phyloP scores from a whole-genome alignment of 1,140 invertebrate species.

The Halotydeus destructor region DNA sequence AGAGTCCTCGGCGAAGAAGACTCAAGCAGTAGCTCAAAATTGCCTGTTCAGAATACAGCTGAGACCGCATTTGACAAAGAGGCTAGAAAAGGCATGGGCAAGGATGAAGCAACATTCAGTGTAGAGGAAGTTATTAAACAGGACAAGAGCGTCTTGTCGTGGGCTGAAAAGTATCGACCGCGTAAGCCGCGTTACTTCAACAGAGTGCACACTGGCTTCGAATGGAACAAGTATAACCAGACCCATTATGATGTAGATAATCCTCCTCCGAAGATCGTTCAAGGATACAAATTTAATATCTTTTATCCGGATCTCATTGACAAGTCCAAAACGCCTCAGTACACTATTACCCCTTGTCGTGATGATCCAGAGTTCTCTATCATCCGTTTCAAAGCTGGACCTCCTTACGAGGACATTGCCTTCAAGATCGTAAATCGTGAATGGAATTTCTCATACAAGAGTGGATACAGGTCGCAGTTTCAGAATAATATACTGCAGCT shows the following conservation, averaged over 20 bases:
- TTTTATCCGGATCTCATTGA: constrained; percentile 99
- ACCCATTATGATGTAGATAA: constrained; percentile 99
- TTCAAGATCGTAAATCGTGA: constrained; percentile 98
- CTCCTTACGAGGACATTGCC: constrained; percentile 97
- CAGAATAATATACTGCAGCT: constrained; percentile 98
- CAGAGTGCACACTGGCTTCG: constrained; percentile 64
- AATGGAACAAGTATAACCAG: constrained; percentile 99
- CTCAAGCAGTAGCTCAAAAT: constrained; percentile 1
- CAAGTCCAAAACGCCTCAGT: constrained; percentile 77
- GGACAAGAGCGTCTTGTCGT: constrained; percentile 39
- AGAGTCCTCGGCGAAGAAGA: constrained; percentile 17
- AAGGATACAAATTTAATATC: constrained; percentile 99
- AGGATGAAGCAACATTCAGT: constrained; percentile 73
- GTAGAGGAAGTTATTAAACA: constrained; percentile 51
- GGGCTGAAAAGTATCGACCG: constrained; percentile 95
- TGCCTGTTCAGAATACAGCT: constrained; percentile 22
- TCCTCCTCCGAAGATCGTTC: constrained; percentile 98
- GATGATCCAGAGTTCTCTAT: constrained; percentile 91
- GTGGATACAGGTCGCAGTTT: constrained; percentile 94
- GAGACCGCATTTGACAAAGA: constrained; percentile 40
- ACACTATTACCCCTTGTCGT: constrained; percentile 66
- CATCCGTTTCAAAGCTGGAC: constrained; percentile 81
- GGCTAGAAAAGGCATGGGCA: constrained; percentile 60
- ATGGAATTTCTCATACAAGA: constrained; percentile 97
- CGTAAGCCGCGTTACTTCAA: constrained; percentile 96